Evolutionary conservation across 2,113 vertebrate genomes (phyloP).

Genomic region (Ariopsis seemanni): DNA sequence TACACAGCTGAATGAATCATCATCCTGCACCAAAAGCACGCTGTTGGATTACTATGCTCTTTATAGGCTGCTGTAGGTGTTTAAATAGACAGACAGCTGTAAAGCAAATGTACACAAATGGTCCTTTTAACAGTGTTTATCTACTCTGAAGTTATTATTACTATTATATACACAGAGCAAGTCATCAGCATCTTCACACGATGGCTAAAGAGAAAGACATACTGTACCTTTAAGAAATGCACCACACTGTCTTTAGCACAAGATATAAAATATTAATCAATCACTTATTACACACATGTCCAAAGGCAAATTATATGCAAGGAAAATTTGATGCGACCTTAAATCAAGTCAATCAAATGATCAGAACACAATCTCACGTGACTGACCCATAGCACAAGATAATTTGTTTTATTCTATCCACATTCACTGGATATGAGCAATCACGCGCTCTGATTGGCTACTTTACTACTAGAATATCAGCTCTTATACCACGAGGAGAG

Average conservation of each 20-base stretch:
- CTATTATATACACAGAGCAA: background rate
- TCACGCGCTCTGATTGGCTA: too few relatives aligned
- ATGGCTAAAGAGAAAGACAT: background rate
- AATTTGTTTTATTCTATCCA: background rate
- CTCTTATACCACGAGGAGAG: too few relatives aligned
- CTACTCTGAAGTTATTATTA: background rate
- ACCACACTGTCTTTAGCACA: background rate
- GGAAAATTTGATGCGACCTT: background rate
- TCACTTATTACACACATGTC: background rate
- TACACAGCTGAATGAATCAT: constrained; percentile 19
- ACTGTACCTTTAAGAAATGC: background rate
- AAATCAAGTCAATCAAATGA: background rate
- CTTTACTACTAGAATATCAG: too few relatives aligned
- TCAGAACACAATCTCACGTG: background rate
- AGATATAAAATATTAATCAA: too few relatives aligned
- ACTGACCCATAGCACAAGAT: background rate
- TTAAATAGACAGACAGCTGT: background rate
- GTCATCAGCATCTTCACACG: background rate
- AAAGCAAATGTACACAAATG: background rate
- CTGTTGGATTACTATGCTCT: background rate
- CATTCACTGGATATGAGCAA: too few relatives aligned
- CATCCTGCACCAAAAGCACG: constrained; percentile 6
- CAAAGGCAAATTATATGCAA: background rate
- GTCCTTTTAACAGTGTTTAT: background rate
- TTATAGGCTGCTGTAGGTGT: background rate